Evolutionary conservation across 2,797 vertebrate species (phyloP), one percentile per base, ranked within the genome.

Genomic region (Channallabes apus): DNA sequence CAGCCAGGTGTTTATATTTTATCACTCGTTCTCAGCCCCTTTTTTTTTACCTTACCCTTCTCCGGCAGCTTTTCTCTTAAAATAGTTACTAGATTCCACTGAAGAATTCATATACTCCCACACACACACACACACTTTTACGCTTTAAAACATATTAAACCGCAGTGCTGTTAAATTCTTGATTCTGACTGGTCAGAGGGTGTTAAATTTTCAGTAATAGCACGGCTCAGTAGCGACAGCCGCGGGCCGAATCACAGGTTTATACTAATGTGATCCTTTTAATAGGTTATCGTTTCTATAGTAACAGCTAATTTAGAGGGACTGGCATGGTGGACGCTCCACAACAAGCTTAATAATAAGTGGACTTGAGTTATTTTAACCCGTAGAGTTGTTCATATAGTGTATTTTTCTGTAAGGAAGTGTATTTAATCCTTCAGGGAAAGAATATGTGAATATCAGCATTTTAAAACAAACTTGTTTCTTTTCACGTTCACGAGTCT

Each of bases 261-360:
- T 81, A 29, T 29, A 67, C 38, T 54, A 81, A 67, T 67, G 62
- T 9, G 12, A 61, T 20, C 8, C 8, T 64, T 18, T 62, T 41
- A 27, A 79, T 79, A 32, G 4, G 35, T 29, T 51, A 81, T 54
- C 6, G 79, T 80, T 81, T 81, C 62, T 81, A 54, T 81, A 56
- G 79, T 54, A 67, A 64, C 79, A 32, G 46, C 11, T 67, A 80
- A 51, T 65, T 51, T n/a, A 29, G 41, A 67, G 17, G 24, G 78
- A 51, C 61, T 29, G 11, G 78, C n/a, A 18, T 41, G 35, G 35
- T 62, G 58, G 77, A 79, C 32, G 15, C 20, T 1, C 32, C 20
- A 38, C 58, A 78, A 61, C 12, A 61, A 78, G 20, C 32, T 22
- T 38, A 61, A 78, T 78, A 61, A 78, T 41, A 61, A n/a, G 38